Percentiles rank a stretch among this genome's conserved stretches.
phyloP scores from a whole-genome alignment of 2,888 invertebrate species.

The Tenthredo notha region DNA sequence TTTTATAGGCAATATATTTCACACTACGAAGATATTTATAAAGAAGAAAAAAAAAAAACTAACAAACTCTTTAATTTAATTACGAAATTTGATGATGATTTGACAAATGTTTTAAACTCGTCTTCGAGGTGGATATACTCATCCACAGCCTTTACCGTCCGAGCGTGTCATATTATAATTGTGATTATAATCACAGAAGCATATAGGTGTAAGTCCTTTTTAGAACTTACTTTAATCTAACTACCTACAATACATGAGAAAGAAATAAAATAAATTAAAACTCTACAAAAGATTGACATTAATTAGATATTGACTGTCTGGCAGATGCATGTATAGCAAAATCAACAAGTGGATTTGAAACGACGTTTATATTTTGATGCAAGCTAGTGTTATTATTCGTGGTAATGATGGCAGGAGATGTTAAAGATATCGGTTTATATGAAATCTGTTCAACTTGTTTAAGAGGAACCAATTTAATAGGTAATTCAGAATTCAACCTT shows the following conservation, averaged over 20 bases:
- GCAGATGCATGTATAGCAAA: slow-evolving; percentile 74
- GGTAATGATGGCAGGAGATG: slow-evolving; percentile 66
- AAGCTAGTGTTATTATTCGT: slow-evolving; percentile 66
- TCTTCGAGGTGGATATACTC: slow-evolving; percentile 48
- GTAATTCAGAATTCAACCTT: slow-evolving; percentile 69
- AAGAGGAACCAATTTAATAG: slow-evolving; percentile 67
- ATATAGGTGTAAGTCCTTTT: slow-evolving; percentile 45
- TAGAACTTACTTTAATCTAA: slow-evolving; percentile 61
- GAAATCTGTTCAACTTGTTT: slow-evolving; percentile 70
- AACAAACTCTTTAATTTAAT: slow-evolving; percentile 62
- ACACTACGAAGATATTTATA: slow-evolving; percentile 41
- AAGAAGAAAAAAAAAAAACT: slow-evolving; percentile 52
- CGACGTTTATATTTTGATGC: slow-evolving; percentile 66
- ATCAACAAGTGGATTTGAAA: slow-evolving; percentile 72
- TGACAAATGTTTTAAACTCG: slow-evolving; percentile 19
- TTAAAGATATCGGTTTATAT: slow-evolving; percentile 71
- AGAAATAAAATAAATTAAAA: slow-evolving; percentile 74
- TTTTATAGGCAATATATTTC: slow-evolving; percentile 18
- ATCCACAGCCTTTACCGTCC: slow-evolving; percentile 71
- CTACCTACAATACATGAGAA: slow-evolving; percentile 49
- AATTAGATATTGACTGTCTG: slow-evolving; percentile 75
- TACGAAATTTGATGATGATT: slow-evolving; percentile 10
- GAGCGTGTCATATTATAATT: slow-evolving; percentile 59
- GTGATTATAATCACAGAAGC: slow-evolving; percentile 48
- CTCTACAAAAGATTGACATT: slow-evolving; percentile 71